A percentile compares a stretch with the other conserved stretches of the same genome.
Evolutionary conservation across 2,113 vertebrate genomes (phyloP).

Genomic region (Nesogale talazaci): DNA sequence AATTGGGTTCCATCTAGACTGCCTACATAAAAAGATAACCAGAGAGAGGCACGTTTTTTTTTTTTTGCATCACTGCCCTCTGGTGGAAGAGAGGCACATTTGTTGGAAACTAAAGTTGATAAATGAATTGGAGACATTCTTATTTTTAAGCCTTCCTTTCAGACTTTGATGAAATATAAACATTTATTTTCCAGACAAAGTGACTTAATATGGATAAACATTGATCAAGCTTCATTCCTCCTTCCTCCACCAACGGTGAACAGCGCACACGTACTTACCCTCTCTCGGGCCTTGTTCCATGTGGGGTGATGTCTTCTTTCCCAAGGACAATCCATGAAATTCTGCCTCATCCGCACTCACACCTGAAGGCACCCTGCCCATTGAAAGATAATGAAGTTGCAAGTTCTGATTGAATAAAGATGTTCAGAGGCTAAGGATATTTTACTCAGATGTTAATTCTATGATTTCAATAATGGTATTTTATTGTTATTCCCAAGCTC

Average conservation of each 20-base stretch:
- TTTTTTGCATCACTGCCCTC: too few species aligned
- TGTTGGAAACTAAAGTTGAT: background rate
- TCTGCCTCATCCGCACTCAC: slow-evolving; percentile 89
- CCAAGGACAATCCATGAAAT: slow-evolving; percentile 85
- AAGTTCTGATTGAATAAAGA: slow-evolving; percentile 35
- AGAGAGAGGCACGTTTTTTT: too few species aligned
- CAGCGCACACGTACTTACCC: slow-evolving; percentile 84
- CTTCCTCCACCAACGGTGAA: background rate
- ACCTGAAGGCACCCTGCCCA: slow-evolving; percentile 90
- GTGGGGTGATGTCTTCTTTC: slow-evolving; percentile 86
- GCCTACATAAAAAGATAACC: background rate
- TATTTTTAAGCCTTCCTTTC: slow-evolving; percentile 21
- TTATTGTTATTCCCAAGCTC: background rate
- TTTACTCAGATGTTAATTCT: background rate
- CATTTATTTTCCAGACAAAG: background rate
- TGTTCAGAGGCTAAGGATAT: background rate
- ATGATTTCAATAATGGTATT: background rate
- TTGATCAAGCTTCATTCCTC: background rate
- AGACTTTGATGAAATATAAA: background rate
- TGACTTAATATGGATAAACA: background rate
- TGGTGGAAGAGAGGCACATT: background rate
- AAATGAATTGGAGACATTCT: background rate
- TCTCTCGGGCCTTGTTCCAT: slow-evolving; percentile 88
- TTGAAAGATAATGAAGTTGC: slow-evolving; percentile 27
- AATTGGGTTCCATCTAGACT: background rate